Base-by-base conservation (phyloP, 2,888 invertebrate species). In the Syritta pipiens region DNA sequence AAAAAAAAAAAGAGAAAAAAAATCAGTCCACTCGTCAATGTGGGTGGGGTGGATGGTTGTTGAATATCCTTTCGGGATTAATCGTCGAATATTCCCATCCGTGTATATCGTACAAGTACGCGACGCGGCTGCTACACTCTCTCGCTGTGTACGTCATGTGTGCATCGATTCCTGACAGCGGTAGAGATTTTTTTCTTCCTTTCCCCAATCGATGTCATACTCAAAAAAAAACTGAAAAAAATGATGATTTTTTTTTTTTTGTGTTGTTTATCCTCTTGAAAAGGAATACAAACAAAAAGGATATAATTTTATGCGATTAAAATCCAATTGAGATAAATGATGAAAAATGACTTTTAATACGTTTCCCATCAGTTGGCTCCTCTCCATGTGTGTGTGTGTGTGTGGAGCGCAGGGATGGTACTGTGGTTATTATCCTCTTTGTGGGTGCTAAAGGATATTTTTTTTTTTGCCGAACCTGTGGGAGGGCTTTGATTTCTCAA, bases 311-410 rank as follows among this genome's bases (percentile, higher is more conserved):
- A 74, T 79, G 62, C 79, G 79, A 79, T 79, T 79, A 79, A 79
- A 74, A 74, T 67, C 79, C 79, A 79, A 79, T 79, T 79, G 79
- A 79, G 79, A 79, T 79, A 79, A 79, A 79, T 79, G 79, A 79
- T 79, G 79, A 79, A 79, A 79, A 79, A 74, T 79, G 79, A 79
- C 79, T 79, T 79, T 79, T 79, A 79, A 79, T 79, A 79, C 67
- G 62, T 79, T 72, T 74, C 49, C 79, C 74, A 79, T 74, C 67
- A 59, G 74, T 55, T 37, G n/a, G 37, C 17, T 32, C 7, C 14
- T 9, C 12, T 19, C n/a, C n/a, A n/a, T n/a, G 62, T 9, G 26
- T 42, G 17, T 22, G 7, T 35, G 24, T 55, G 14, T 22, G 49
- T 6, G n/a, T 63, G 46, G n/a, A n/a, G n/a, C n/a, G n/a, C n/a